Percentiles rank a stretch among this genome's conserved stretches.
phyloP scores from a whole-genome alignment of 2,113 vertebrate species.

The Gnathonemus longibarbis region DNA sequence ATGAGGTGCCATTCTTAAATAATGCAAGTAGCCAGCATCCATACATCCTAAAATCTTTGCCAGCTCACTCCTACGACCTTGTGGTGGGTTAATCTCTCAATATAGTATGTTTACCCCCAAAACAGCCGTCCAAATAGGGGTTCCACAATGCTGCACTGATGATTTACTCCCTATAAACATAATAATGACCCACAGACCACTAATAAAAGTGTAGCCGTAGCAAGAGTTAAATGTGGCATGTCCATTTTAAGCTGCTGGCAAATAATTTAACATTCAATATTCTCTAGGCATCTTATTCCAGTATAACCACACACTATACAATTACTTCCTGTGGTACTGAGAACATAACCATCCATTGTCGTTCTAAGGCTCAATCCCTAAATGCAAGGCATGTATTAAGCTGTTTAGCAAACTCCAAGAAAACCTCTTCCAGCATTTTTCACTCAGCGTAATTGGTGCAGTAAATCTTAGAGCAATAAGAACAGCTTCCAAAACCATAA shows the following conservation, averaged over 20 bases:
- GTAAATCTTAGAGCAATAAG: neutral
- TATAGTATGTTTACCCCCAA: neutral
- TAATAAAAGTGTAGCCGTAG: neutral
- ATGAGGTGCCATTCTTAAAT: neutral
- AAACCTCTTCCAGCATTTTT: neutral
- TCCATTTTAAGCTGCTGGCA: neutral
- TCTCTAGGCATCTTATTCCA: neutral
- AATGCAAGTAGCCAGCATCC: neutral
- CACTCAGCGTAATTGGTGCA: neutral
- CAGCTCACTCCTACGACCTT: neutral
- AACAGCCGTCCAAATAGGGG: neutral
- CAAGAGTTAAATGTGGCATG: neutral
- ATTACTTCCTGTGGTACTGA: neutral
- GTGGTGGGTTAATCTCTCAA: neutral
- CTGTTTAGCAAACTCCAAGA: neutral
- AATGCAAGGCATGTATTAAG: neutral
- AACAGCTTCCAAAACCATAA: neutral
- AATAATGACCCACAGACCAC: neutral
- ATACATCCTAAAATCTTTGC: neutral
- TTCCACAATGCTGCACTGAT: neutral
- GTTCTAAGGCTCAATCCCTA: neutral
- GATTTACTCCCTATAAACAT: neutral
- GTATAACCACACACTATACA: neutral
- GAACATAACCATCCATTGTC: neutral
- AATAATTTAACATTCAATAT: neutral